Evolutionary conservation across 2,113 vertebrate genomes (phyloP), one percentile per base, ranked within the genome.

Genomic region (Myrmecophaga tridactyla): DNA sequence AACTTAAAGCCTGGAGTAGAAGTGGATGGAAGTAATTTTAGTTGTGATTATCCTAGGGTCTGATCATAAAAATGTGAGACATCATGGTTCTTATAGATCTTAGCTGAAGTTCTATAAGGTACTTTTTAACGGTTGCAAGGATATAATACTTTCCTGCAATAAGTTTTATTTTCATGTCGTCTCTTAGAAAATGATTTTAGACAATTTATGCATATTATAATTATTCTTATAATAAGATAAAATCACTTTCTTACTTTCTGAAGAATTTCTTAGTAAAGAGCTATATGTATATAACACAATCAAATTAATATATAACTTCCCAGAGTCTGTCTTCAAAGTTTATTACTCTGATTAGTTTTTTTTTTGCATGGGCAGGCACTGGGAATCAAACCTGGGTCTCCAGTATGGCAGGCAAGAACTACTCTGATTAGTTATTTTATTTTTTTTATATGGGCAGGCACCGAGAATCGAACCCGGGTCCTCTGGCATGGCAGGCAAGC

Each of bases 1-100:
- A 86, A 81, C 77, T 87, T 94, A 72, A 81, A 95, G 87, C 43
- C n/a, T 15, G 15, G n/a, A 84, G 43, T 63, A 86, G 96, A 96
- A 97, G 98, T 96, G 97, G 81, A 95, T 97, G 86, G 94, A 97
- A 97, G 96, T 97, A 96, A 97, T 95, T 95, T 97, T 93, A 76
- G 81, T 96, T 96, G 86, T 83, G 96, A 98, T 98, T 97, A 98
- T 94, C 96, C 73, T 97, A 93, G 86, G 88, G 63, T 86, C 90
- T 95, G 94, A 96, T 92, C 95, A 95, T 92, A 96, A 94, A 96
- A 98, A 82, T 96, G 97, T 97, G 92, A 98, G 72, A 96, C 95
- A 77, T 96, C 94, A 97, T 86, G 94, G 81, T 72, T 94, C 58
- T 97, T 97, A 97, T 72, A 86, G 93, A 90, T 95, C 41, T 78